Evolutionary conservation across 2,888 invertebrate genomes (phyloP), one percentile per base, ranked within the genome.

Genomic region (Eurytoma adleriae): DNA sequence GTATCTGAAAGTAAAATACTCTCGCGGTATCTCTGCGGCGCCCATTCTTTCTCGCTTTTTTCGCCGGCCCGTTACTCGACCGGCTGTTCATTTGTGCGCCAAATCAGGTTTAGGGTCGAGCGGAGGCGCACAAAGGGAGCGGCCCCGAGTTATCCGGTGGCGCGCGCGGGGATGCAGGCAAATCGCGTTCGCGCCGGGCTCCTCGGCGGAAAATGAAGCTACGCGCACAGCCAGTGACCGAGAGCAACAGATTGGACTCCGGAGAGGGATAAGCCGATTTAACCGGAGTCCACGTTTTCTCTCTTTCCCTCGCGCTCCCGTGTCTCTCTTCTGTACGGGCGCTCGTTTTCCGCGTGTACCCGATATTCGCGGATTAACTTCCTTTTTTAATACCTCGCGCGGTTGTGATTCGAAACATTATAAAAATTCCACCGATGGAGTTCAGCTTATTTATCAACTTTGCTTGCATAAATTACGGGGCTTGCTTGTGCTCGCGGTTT

Each of bases 191-290:
- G 52, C 71, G 50, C 50, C 48, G 56, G 71, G 61, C 50, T 71
- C 67, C 24, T 10, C 78, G 54, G 78, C 80, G 81, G 82, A 83
- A 84, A 84, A 82, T 79, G 83, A 83, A 84, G 77, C 69, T 77
- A 76, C 79, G 70, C 70, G 40, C 62, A 1, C 18, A 78, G 78
- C 76, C 64, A 14, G 68, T 76, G 69, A 68, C 61, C 77, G 66
- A 57, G 59, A 83, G 82, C 83, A 84, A 85, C 84, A 83, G 85
- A 84, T 84, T 83, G 82, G 72, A 75, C 78, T 40, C 78, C 75
- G 80, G 79, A 83, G 27, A 71, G 78, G 81, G 79, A 78, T 84
- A 84, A 85, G 84, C 83, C 81, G 84, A 83, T 84, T 83, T 82
- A 81, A 83, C 83, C 82, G n/a, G 57, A 24, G 13, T 16, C 20